phyloP scores from a whole-genome alignment of 23 tunicate genomes.

The Botrylloides violaceus region DNA sequence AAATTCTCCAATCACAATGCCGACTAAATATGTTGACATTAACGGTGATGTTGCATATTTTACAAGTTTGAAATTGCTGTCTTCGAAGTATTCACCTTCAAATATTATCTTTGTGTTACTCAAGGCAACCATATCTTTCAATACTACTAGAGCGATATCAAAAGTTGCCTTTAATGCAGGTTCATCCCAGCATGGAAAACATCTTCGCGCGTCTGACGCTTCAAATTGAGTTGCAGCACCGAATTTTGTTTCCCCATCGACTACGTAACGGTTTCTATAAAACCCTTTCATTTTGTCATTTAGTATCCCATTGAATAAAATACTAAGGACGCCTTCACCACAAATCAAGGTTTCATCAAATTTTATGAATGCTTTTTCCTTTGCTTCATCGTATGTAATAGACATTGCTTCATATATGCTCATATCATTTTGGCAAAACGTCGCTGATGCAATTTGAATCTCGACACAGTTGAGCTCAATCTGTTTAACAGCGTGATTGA shows the following conservation, averaged over 20 bases:
- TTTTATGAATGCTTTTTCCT: conserved; percentile 55
- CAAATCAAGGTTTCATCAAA: conserved; percentile 36
- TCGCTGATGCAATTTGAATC: conserved; percentile 54
- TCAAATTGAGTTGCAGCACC: conserved; percentile 90
- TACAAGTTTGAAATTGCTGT: conserved; percentile 33
- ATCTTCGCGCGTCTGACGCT: conserved; percentile 89
- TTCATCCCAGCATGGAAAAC: conserved; percentile 99
- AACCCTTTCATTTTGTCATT: conserved; percentile 96
- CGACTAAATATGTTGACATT: conserved; percentile 98
- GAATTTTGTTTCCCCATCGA: conserved; percentile 57
- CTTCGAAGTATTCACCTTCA: conserved; percentile 46
- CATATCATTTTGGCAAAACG: conserved; percentile 20
- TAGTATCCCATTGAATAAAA: conserved; percentile 71
- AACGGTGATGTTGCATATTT: conserved; percentile 77
- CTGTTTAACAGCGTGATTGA: conserved; percentile 33
- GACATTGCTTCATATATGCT: conserved; percentile 8
- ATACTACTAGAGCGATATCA: conserved; percentile 79
- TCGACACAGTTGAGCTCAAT: conserved; percentile 62
- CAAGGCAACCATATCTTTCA: conserved; percentile 73
- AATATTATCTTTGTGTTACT: conserved; percentile 89
- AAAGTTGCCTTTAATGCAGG: conserved; percentile 94
- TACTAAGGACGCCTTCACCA: conserved; percentile 55
- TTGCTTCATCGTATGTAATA: conserved; percentile 37
- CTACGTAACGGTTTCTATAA: conserved; percentile 72
- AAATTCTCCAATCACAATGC: conserved; percentile 93